Evolutionary conservation across 2,888 invertebrate genomes (phyloP), one percentile per base, ranked within the genome.

Genomic region (Chrysolina oricalcia): DNA sequence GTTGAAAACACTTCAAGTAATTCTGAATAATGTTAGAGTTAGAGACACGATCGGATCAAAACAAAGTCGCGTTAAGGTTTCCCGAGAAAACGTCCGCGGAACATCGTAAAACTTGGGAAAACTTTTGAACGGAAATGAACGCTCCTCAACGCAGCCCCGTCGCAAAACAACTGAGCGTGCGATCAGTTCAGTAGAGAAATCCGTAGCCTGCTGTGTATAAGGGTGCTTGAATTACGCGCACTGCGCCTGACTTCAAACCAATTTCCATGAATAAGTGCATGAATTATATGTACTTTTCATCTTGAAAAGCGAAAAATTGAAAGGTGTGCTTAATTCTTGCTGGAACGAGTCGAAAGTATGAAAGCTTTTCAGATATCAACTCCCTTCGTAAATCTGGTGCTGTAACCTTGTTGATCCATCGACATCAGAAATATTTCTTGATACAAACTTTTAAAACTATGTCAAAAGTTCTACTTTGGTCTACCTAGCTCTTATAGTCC

Each of bases 101-200:
- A 59, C 59, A 59, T 59, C 59, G 59, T n/a, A 27, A 59, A 59
- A 15, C 21, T 35, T 53, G 19, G 15, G 59, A 59, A 35, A 59
- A 59, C 35, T 13, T 13, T 10, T 21, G 8, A n/a, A 6, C 23
- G 59, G 27, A 59, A 59, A n/a, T 15, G n/a, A 2, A 15, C 23
- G 27, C 9, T 59, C 59, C 15, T 59, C n/a, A 2, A 27, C 9
- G 27, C 70, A 43, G 50, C 53, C 70, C 68, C 17, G 53, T 53
- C 73, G 69, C 73, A 50, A 70, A 73, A 53, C 73, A 73, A 73
- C 73, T 73, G 73, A 73, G 50, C 50, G 63, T 53, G 53, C 19
- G 53, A 66, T 66, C 72, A 9, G 35, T 35, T 59, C 27, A 35
- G n/a, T n/a, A n/a, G n/a, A n/a, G 35, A 59, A 8, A 59, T 59